Evolutionary conservation across 2,888 invertebrate genomes (phyloP).

Genomic region (Cactoblastis cactorum): DNA sequence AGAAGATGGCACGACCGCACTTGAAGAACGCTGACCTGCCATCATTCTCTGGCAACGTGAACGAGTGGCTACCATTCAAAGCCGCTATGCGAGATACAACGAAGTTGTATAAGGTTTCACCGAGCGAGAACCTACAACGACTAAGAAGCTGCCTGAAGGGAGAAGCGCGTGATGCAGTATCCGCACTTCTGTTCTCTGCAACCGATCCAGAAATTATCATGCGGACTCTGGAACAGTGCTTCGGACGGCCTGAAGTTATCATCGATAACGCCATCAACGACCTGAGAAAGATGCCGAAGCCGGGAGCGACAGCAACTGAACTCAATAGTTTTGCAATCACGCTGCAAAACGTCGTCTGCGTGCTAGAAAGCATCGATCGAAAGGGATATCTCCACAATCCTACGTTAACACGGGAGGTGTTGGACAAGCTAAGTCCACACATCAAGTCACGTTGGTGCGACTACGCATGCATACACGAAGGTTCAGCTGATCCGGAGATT

Average conservation of each 20-base stretch:
- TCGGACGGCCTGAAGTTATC: neutral
- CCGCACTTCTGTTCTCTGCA: neutral
- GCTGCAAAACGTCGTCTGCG: neutral
- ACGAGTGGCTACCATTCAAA: neutral
- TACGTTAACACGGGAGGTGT: neutral
- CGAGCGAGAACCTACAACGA: neutral
- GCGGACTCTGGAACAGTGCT: neutral
- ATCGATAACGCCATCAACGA: too few relatives aligned
- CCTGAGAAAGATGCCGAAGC: too few relatives aligned
- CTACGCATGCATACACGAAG: neutral
- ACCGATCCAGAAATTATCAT: neutral
- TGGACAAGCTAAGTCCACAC: neutral
- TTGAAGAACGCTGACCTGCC: neutral
- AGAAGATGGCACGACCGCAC: neutral
- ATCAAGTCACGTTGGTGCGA: neutral
- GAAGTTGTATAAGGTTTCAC: neutral
- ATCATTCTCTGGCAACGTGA: neutral
- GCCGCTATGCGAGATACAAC: neutral
- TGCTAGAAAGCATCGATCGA: neutral
- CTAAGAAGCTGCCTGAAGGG: neutral
- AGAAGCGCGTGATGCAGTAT: neutral
- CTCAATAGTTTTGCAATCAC: neutral
- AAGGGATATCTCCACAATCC: neutral
- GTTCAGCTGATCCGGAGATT: neutral
- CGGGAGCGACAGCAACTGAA: neutral